Evolutionary conservation across 2,797 vertebrate genomes (phyloP).

Genomic region (Esox masquinongy): DNA sequence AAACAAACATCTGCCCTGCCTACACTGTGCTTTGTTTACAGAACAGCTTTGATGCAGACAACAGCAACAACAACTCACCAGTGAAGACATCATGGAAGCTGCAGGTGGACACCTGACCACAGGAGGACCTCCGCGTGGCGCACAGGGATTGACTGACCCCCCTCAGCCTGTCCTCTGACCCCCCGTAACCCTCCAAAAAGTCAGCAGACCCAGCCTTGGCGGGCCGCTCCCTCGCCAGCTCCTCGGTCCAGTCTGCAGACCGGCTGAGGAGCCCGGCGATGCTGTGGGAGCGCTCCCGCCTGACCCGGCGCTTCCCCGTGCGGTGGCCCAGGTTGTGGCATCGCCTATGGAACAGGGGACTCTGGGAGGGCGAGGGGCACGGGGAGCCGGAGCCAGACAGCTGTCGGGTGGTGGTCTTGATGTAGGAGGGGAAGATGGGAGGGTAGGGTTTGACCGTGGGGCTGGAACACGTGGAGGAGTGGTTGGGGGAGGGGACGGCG

Average conservation of each 20-base stretch:
- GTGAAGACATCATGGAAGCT: slow-evolving; percentile 89
- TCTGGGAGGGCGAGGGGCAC: slow-evolving; percentile 82
- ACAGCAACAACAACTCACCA: slow-evolving; percentile 72
- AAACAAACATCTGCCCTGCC: too few species aligned
- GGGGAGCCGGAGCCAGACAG: slow-evolving; percentile 88
- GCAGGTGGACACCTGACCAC: slow-evolving; percentile 76
- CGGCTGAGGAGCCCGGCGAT: slow-evolving; percentile 80
- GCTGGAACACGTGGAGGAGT: slow-evolving; percentile 21
- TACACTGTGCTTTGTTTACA: neutral
- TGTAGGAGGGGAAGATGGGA: slow-evolving; percentile 86
- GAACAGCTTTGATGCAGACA: neutral
- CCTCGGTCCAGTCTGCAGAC: slow-evolving; percentile 93
- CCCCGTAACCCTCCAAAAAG: slow-evolving; percentile 68
- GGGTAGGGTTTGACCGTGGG: slow-evolving; percentile 82
- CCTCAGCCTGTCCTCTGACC: slow-evolving; percentile 61
- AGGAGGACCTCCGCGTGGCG: slow-evolving; percentile 76
- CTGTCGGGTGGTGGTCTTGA: slow-evolving; percentile 94
- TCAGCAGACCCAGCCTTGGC: slow-evolving; percentile 73
- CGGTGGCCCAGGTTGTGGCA: slow-evolving; percentile 58
- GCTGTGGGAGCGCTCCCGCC: slow-evolving; percentile 75
- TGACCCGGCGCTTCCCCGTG: slow-evolving; percentile 59
- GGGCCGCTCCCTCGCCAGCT: slow-evolving; percentile 66
- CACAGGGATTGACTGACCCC: slow-evolving; percentile 73
- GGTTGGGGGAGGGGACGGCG: slow-evolving; percentile 32
- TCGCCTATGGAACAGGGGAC: slow-evolving; percentile 79